A percentile compares a stretch with the other conserved stretches of the same genome.
phyloP scores from a whole-genome alignment of 1,140 invertebrate species.

The Thaumatotibia leucotreta region DNA sequence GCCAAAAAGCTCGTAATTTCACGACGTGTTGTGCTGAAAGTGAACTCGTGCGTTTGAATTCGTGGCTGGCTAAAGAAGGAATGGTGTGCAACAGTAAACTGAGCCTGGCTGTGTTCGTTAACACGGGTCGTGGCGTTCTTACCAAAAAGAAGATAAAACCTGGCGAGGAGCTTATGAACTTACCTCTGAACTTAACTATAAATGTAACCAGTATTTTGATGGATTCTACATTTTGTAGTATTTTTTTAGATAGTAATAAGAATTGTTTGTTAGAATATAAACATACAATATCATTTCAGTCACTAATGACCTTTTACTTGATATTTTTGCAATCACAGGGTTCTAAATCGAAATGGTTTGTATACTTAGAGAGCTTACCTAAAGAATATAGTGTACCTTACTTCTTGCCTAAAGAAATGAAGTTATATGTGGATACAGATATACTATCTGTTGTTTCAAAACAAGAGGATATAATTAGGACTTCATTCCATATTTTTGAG shows the following conservation, averaged over 20 bases:
- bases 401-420: slow-evolving; percentile 65
- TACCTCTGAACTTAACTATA: slow-evolving; percentile 78
- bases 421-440: slow-evolving; percentile 55
- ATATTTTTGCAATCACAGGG: slow-evolving; percentile 72
- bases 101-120: slow-evolving; percentile 65
- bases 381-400: slow-evolving; percentile 76
- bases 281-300: slow-evolving; percentile 66
- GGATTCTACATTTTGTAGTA: slow-evolving; percentile 61
- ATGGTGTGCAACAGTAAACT: slow-evolving; percentile 64
- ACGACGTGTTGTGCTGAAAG: slow-evolving; percentile 47
- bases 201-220: slow-evolving; percentile 72
- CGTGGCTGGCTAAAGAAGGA: slow-evolving; percentile 68
- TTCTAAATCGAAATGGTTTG: slow-evolving; percentile 67
- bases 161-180: slow-evolving; percentile 76
- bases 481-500: slow-evolving; percentile 65
- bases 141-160: slow-evolving; percentile 71
- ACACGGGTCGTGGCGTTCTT: slow-evolving; percentile 79
- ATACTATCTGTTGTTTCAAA: slow-evolving; percentile 53
- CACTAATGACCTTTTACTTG: slow-evolving; percentile 79
- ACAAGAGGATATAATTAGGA: slow-evolving; percentile 54
- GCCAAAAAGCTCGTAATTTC: slow-evolving; percentile 49
- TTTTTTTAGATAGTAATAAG: slow-evolving; percentile 65
- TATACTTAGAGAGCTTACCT: slow-evolving; percentile 80
- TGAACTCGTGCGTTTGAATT: slow-evolving; percentile 63
- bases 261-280: slow-evolving; percentile 47